These are phyloP conservation scores for Unio delphinus DNA, from an alignment of 2,888 invertebrate genomes.

Conservation along the genomic window DNA sequence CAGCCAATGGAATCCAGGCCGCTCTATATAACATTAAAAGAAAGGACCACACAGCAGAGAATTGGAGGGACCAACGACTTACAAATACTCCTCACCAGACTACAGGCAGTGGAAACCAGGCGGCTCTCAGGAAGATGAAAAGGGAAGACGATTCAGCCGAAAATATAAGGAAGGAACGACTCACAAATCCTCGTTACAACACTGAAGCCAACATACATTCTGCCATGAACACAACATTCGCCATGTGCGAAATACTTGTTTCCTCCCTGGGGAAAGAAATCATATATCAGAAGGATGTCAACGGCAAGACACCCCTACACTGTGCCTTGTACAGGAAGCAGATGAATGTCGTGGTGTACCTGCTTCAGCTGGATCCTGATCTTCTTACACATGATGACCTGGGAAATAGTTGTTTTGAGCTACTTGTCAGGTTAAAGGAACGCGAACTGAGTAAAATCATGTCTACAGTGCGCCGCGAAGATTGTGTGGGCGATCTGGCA, in stretches of 20 bases:
- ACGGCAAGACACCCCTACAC: constrained; percentile 29
- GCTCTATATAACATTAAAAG: too few species aligned
- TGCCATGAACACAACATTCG: constrained; percentile 8
- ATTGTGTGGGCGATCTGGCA: constrained; percentile 18
- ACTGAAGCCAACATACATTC: too few species aligned
- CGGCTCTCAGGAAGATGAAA: too few species aligned
- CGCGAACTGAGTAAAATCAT: constrained; percentile 19
- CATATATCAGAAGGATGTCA: constrained; percentile 25
- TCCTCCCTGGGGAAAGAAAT: constrained; percentile 30
- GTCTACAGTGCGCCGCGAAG: constrained; percentile 20
- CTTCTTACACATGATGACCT: constrained; percentile 18
- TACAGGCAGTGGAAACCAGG: constrained; percentile 5
- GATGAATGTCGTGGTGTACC: constrained; percentile 24
- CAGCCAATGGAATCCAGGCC: constrained; percentile 19
- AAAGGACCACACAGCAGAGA: too few species aligned
- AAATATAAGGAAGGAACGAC: too few species aligned
- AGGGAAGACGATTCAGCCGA: too few species aligned
- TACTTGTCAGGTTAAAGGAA: constrained; percentile 19
- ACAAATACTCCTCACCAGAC: too few species aligned
- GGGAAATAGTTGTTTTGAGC: constrained; percentile 29
- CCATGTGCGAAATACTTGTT: constrained; percentile 28
- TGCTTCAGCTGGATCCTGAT: constrained; percentile 36
- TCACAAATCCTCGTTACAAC: too few species aligned
- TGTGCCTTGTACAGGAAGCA: constrained; percentile 24
- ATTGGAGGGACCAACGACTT: too few species aligned